These are phyloP conservation scores for Rhinogobius similis DNA, from an alignment of 2,113 vertebrate genomes.

Conservation along the genomic window DNA sequence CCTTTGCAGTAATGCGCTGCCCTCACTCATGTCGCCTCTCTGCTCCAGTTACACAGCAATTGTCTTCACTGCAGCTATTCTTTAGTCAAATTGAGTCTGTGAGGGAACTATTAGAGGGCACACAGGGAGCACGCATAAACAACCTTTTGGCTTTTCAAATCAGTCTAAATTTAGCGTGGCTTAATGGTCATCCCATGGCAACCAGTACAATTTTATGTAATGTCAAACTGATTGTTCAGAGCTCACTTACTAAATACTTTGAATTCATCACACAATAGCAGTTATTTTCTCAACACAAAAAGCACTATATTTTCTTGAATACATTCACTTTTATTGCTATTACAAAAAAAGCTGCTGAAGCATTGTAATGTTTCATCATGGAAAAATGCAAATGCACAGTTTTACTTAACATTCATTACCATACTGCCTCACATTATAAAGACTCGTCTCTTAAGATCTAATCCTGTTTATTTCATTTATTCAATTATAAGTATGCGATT, in stretches of 20 bases:
- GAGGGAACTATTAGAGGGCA: slow-evolving; percentile 15
- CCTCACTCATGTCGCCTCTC: slow-evolving; percentile 62
- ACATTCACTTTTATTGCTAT: neutral
- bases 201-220: neutral
- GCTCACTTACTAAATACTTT: slow-evolving; percentile 1
- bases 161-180: slow-evolving; percentile 4
- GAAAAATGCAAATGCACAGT: neutral
- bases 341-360: neutral
- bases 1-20: slow-evolving; percentile 65
- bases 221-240: neutral
- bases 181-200: slow-evolving; percentile 4
- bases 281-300: neutral
- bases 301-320: neutral
- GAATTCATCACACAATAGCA: neutral
- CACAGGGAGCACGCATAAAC: slow-evolving; percentile 25
- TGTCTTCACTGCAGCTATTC: slow-evolving; percentile 47
- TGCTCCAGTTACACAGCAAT: slow-evolving; percentile 51
- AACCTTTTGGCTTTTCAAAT: slow-evolving; percentile 18
- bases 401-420: neutral
- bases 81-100: slow-evolving; percentile 20
- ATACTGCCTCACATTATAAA: no score
- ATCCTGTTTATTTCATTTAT: slow-evolving; percentile 12
- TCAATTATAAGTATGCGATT: slow-evolving; percentile 67
- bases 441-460: neutral
- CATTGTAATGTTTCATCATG: neutral